A percentile compares a stretch with the other conserved stretches of the same genome.
These are phyloP conservation scores for Petrophora chlorosata DNA, from an alignment of 2,888 invertebrate genomes.

Conservation along the genomic window DNA sequence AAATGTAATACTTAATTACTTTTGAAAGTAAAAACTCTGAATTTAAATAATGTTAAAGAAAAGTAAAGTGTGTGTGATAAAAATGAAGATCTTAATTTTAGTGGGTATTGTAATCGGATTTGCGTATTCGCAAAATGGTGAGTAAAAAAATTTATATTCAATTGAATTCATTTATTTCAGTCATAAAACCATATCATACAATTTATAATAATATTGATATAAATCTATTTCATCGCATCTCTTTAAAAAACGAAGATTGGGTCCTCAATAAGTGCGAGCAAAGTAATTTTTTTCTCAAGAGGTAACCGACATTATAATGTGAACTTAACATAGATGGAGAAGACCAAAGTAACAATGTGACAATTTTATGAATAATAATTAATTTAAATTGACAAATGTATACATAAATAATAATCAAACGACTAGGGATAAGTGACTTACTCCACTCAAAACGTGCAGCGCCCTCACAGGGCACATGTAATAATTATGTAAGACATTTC, in stretches of 20 bases:
- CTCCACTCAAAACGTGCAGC: too few relatives aligned
- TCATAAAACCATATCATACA: neutral
- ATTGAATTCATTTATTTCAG: neutral
- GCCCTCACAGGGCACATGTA: too few relatives aligned
- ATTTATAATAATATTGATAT: too few relatives aligned
- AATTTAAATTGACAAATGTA: too few relatives aligned
- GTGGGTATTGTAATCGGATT: constrained; percentile 3
- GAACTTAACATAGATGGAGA: too few relatives aligned
- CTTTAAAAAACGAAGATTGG: neutral
- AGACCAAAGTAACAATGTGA: too few relatives aligned
- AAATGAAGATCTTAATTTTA: constrained; percentile 18
- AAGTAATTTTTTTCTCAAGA: too few relatives aligned
- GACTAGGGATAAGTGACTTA: too few relatives aligned
- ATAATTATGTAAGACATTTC: too few relatives aligned
- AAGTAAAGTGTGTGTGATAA: neutral
- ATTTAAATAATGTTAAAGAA: neutral
- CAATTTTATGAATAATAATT: too few relatives aligned
- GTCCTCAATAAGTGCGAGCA: neutral
- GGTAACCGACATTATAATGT: too few relatives aligned
- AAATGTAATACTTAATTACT: neutral
- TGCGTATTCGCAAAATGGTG: constrained; percentile 13
- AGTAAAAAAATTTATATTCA: constrained; percentile 7
- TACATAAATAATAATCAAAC: too few relatives aligned
- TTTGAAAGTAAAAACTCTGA: neutral
- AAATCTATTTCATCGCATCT: neutral